phyloP scores from a whole-genome alignment of 2,113 vertebrate genomes.

The Monopterus albus region DNA sequence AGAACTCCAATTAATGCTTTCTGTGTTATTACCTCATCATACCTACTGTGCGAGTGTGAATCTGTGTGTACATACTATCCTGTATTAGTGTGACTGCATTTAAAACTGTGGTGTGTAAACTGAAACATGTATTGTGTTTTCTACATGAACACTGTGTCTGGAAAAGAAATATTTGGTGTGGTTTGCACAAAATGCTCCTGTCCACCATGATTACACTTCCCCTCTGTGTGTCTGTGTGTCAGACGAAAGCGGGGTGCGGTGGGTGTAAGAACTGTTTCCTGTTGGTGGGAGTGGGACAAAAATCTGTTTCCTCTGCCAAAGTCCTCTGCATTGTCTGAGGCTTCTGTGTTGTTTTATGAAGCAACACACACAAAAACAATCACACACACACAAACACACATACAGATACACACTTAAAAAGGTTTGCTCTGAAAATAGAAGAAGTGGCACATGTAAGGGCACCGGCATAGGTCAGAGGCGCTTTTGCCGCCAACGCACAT shows the following conservation, averaged over 20 bases:
- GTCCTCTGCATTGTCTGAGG: slow-evolving; percentile 70
- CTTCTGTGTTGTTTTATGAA: slow-evolving; percentile 66
- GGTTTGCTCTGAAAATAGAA: slow-evolving; percentile 67
- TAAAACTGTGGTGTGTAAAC: slow-evolving; percentile 41
- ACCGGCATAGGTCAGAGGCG: slow-evolving; percentile 31
- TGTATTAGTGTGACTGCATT: slow-evolving; percentile 20
- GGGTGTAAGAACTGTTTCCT: slow-evolving; percentile 77
- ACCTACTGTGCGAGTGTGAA: background rate
- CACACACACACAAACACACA: slow-evolving; percentile 15
- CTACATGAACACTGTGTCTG: slow-evolving; percentile 42
- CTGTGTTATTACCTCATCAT: slow-evolving; percentile 25
- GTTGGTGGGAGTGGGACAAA: slow-evolving; percentile 81
- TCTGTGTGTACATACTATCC: background rate
- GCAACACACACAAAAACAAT: slow-evolving; percentile 38
- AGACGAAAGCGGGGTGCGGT: slow-evolving; percentile 67
- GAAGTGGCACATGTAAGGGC: slow-evolving; percentile 52
- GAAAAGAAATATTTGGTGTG: slow-evolving; percentile 40
- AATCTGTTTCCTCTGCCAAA: slow-evolving; percentile 78
- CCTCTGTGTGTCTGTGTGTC: slow-evolving; percentile 22
- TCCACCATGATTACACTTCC: slow-evolving; percentile 59
- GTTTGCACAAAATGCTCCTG: slow-evolving; percentile 53
- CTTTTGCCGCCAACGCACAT: slow-evolving; percentile 21
- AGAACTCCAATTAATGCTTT: slow-evolving; percentile 23
- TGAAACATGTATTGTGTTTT: slow-evolving; percentile 59
- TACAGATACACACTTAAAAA: slow-evolving; percentile 49